phyloP scores from a whole-genome alignment of 2,797 vertebrate species.

The Kryptopterus vitreolus region DNA sequence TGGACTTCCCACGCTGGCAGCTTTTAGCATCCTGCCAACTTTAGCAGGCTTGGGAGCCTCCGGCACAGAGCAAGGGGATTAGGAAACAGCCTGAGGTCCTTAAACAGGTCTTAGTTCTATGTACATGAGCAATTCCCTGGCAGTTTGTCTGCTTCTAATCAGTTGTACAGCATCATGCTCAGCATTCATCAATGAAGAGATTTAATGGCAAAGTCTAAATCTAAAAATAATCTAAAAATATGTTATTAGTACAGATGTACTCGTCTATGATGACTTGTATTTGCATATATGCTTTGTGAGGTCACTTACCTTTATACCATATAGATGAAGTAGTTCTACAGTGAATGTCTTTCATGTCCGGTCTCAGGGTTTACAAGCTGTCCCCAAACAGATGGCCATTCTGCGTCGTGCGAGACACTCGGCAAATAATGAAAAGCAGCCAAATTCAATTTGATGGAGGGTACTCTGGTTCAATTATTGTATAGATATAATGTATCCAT shows the following conservation, averaged over 20 bases:
- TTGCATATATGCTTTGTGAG: conserved; percentile 6
- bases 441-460: conserved; percentile 70
- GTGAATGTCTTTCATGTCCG: conserved; percentile 51
- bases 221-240: too few relatives aligned
- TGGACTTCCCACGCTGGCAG: conserved; percentile 70
- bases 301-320: neutral
- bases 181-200: conserved; percentile 10
- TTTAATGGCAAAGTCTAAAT: conserved; percentile 13
- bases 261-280: neutral
- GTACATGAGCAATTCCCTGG: conserved; percentile 31
- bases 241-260: neutral
- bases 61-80: conserved; percentile 65
- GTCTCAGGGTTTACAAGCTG: conserved; percentile 51
- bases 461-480: conserved; percentile 66
- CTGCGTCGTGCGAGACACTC: conserved; percentile 63
- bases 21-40: conserved; percentile 74
- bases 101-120: conserved; percentile 59
- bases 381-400: conserved; percentile 68
- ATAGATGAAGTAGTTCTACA: neutral
- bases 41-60: conserved; percentile 67
- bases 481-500: conserved; percentile 61
- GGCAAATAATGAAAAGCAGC: conserved; percentile 57
- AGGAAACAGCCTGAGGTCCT: conserved; percentile 64
- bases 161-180: conserved; percentile 22
- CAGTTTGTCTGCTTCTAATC: conserved; percentile 24